phyloP scores from a whole-genome alignment of 30 jellyfish, hydroid and myxozoan species.

The Chrysaora quinquecirrha region DNA sequence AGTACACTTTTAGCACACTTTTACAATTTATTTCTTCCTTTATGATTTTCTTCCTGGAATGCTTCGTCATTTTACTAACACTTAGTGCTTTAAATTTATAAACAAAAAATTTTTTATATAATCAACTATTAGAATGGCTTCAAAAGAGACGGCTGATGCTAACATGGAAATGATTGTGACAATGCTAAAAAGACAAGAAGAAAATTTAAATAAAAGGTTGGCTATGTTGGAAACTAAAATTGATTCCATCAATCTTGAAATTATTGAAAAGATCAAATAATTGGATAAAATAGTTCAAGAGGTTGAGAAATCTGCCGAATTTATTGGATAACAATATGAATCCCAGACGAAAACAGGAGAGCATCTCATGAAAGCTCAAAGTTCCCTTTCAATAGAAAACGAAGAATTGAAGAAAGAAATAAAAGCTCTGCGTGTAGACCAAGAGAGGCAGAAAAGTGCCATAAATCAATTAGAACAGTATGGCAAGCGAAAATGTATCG shows the following conservation, averaged over 20 bases:
- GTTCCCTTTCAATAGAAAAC: neutral
- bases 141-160: neutral
- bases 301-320: neutral
- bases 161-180: neutral
- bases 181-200: neutral
- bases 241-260: neutral
- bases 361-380: neutral
- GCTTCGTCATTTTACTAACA: too few species aligned
- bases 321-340: neutral
- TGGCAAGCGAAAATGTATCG: conserved; percentile 3
- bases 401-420: neutral
- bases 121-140: too few species aligned
- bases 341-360: neutral
- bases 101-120: too few species aligned
- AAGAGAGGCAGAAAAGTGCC: neutral
- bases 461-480: neutral
- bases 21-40: too few species aligned
- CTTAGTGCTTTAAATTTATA: too few species aligned
- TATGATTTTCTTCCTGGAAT: too few species aligned
- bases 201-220: neutral
- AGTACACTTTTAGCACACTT: too few species aligned
- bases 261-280: neutral
- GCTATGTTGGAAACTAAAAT: neutral
- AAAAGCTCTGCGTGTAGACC: neutral
- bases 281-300: neutral